phyloP scores from a whole-genome alignment of 2,888 invertebrate species.

The Torymus auratus region DNA sequence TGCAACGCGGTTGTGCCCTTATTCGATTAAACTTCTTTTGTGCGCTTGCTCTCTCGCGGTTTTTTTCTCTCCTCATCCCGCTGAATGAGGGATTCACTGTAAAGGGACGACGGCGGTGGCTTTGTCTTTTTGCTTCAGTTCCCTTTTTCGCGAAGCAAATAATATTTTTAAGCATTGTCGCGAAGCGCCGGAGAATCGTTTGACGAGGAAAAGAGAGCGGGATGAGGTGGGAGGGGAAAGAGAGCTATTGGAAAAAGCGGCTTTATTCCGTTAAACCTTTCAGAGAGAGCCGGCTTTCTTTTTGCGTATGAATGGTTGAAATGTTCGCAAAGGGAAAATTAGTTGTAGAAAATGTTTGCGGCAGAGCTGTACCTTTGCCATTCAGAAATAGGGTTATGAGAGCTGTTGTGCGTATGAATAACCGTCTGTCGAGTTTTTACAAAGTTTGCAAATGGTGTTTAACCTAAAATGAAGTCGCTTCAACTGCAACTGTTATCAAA shows the following conservation, averaged over 20 bases:
- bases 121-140: constrained; percentile 5
- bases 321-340: too few species aligned
- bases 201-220: too few species aligned
- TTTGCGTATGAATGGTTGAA: background rate
- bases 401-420: too few species aligned
- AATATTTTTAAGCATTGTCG: background rate
- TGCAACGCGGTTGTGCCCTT: constrained; percentile 8
- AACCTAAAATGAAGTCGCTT: too few species aligned
- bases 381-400: too few species aligned
- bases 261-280: background rate
- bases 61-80: background rate
- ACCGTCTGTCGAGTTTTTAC: too few species aligned
- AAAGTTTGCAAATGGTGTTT: too few species aligned
- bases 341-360: too few species aligned
- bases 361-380: too few species aligned
- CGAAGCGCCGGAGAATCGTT: background rate
- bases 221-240: too few species aligned
- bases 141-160: background rate
- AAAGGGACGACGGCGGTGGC: background rate
- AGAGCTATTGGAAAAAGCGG: constrained; percentile 7
- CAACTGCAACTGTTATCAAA: too few species aligned
- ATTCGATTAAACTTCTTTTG: constrained; percentile 36
- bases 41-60: background rate
- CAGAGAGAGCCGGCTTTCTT: background rate
- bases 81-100: constrained; percentile 6